Base-by-base conservation (phyloP, 1,140 invertebrate species). In the Bactericera cockerelli region DNA sequence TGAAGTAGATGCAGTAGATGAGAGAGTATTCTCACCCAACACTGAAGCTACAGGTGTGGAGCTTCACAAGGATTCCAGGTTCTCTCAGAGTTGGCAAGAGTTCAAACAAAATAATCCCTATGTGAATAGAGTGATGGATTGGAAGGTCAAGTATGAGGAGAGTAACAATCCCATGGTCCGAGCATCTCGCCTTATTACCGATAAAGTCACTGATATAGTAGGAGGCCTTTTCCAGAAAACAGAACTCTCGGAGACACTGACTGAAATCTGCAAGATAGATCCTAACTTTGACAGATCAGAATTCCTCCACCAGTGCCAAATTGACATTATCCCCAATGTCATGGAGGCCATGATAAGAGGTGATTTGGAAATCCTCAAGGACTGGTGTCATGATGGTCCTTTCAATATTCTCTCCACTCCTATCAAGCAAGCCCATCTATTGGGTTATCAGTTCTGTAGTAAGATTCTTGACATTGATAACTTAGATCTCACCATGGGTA, bases 311-410 rank as follows among this genome's bases (percentile, higher is more conserved):
- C 87, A 93, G 66, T 98, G 94, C 71, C 91, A 98, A 73, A 84
- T 80, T 57, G 94, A 98, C 68, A 93, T 99, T 66, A 98, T 99
- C 71, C 97, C 97, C 42, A 99, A 99, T 75, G 86, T 99, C 61
- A 75, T 99, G 16, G 97, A 99, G 76, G 91, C 94, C 1, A 93
- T 96, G 81, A 81, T 93, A 14, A 75, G 84, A 63, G 92, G 92
- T 1, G 82, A 93, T 66, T 72, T 91, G 56, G 87, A 89, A 63
- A 86, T 99, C 61, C 75, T 99, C 6, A 89, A 93, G 75, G 96
- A 99, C 70, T 99, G 97, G 97, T 98, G 94, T 68, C 89, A 98
- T 72, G 96, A 99, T 76, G 89, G 89, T 67, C 87, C 93, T 0
- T 99, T 80, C 70, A 98, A 93, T 71, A 74, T 93, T 21, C 77